Conservation (phyloP, 1,140 invertebrate species). For the Drosophila nasuta region DNA sequence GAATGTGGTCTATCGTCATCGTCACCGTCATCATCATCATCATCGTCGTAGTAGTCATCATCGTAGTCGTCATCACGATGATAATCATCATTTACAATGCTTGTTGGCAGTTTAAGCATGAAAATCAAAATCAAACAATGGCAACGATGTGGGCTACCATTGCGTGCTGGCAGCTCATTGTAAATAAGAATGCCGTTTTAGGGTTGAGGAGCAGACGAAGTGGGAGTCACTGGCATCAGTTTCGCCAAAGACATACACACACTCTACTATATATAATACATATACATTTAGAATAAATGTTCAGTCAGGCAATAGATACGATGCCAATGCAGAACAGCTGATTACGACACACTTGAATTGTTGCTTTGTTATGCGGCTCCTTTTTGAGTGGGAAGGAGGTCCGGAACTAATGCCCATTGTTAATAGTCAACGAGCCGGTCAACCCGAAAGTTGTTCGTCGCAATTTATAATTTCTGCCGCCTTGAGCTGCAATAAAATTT, state of each 20-base stretch:
- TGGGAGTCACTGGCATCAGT: neutral
- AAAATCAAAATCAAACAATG: constrained; percentile 73
- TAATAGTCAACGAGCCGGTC: constrained; percentile 48
- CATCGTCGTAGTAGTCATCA: constrained; percentile 17
- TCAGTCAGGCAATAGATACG: constrained; percentile 40
- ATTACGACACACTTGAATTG: constrained; percentile 64
- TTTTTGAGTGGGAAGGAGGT: neutral
- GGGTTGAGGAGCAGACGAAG: neutral
- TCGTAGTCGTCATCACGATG: constrained; percentile 18
- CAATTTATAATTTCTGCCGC: constrained; percentile 68
- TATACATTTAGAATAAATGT: constrained; percentile 43
- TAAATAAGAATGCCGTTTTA: constrained; percentile 56
- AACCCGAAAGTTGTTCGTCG: constrained; percentile 17
- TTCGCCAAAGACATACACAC: constrained; percentile 21
- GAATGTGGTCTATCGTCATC: constrained; percentile 65
- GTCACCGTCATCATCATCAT: constrained; percentile 17
- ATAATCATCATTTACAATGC: constrained; percentile 36
- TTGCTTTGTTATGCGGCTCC: constrained; percentile 40
- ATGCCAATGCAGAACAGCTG: constrained; percentile 46
- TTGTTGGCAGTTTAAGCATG: constrained; percentile 49
- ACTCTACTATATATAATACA: constrained; percentile 24
- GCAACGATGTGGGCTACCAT: constrained; percentile 46
- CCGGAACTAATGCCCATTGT: constrained; percentile 46
- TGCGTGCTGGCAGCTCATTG: constrained; percentile 70
- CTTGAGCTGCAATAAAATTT: constrained; percentile 63